Base-by-base conservation (phyloP, 92 coral and sea anemone species). In the Palythoa heliodiscus region DNA sequence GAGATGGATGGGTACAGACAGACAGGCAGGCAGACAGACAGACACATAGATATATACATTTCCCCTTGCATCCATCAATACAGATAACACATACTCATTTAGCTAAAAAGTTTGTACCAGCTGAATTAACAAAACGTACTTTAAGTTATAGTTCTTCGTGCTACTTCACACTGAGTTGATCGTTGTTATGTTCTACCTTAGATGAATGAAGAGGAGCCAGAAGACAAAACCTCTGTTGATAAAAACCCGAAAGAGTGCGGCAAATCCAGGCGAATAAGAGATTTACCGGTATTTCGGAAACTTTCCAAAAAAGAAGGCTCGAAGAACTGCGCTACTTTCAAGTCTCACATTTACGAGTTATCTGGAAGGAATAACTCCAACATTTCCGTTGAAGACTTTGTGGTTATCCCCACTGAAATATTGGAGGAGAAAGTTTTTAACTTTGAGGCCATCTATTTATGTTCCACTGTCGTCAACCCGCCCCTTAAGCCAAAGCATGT, bases 391-490 rank as follows among this genome's bases (percentile, higher is more conserved):
- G 90, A 86, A 39, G 88, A 80, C 52, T 84, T 87, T 11, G 71
- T 76, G 9, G 91, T 73, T 11, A 82, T 70, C 71, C 87, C 91
- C 11, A 80, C 87, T 73, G 93, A 94, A 77, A 87, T 90, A 19
- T 87, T 81, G 9, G 98, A 89, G 53, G 94, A 91, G 76, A 88
- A 85, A 79, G 95, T 88, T 7, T 92, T 83, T 63, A 88, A 77
- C 23, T 97, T 91, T 38, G 77, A 87, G 19, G 93, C 87, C 12
- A 92, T 88, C 1, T 97, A 97, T 84, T 92, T 97, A n/a, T 91
- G 96, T 73, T 97, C 99, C 2, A 97, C 98, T 0, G 93, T 97
- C 2, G 91, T 94, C 9, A 97, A 95, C 68, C 99, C 99, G 2
- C 99, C 98, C 2, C 76, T 97, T 29, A 91, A 95, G 22, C 95